phyloP scores from a whole-genome alignment of 2,888 invertebrate genomes.

The Poecilus cupreus region DNA sequence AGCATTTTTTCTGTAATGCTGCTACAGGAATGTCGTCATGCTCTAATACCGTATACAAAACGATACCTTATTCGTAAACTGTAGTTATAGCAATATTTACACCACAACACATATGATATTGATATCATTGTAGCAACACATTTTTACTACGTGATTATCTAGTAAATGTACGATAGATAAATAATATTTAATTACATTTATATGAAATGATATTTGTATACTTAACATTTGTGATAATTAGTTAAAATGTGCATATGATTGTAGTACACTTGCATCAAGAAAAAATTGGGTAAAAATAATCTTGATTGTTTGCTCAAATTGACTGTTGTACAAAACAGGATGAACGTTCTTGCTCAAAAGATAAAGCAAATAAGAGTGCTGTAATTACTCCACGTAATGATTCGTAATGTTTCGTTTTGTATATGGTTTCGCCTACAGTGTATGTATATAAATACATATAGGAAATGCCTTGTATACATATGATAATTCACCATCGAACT shows the following conservation, averaged over 20 bases:
- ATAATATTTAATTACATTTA: slow-evolving; percentile 36
- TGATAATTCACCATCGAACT: slow-evolving; percentile 39
- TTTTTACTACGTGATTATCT: slow-evolving; percentile 25
- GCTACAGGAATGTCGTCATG: slow-evolving; percentile 68
- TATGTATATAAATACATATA: slow-evolving; percentile 52
- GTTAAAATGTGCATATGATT: slow-evolving; percentile 14
- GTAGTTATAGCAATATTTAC: slow-evolving; percentile 32
- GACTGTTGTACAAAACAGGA: background rate
- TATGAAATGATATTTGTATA: slow-evolving; percentile 42
- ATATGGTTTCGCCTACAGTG: slow-evolving; percentile 52
- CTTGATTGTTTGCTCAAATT: slow-evolving; percentile 43
- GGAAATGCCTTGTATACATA: slow-evolving; percentile 55
- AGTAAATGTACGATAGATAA: slow-evolving; percentile 21
- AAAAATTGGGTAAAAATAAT: background rate
- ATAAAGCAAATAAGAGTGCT: slow-evolving; percentile 27
- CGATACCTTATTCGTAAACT: slow-evolving; percentile 41
- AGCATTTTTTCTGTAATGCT: slow-evolving; percentile 66
- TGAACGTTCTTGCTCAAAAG: slow-evolving; percentile 13
- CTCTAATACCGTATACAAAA: slow-evolving; percentile 56
- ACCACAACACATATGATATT: slow-evolving; percentile 17
- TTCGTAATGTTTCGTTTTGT: slow-evolving; percentile 52
- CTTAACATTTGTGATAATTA: slow-evolving; percentile 47
- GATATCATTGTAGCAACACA: slow-evolving; percentile 13
- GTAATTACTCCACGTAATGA: slow-evolving; percentile 6
- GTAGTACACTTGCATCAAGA: slow-evolving; percentile 6